These are phyloP conservation scores for Herminia tarsipennalis DNA, from an alignment of 2,888 invertebrate genomes.

Conservation along the genomic window DNA sequence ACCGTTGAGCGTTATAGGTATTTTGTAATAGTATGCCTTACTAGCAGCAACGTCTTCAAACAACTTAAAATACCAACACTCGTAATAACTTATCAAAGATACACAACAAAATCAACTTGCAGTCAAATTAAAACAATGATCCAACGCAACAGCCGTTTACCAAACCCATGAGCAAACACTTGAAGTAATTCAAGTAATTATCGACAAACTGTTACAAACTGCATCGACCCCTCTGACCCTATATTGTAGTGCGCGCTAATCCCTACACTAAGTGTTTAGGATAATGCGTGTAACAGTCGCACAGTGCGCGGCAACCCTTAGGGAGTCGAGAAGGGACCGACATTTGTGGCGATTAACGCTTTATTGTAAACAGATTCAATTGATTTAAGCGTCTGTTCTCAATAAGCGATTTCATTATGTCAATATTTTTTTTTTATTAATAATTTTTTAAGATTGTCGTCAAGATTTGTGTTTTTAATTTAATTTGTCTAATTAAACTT, in stretches of 20 bases:
- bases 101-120: not conserved
- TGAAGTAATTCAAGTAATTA: slow-evolving; percentile 33
- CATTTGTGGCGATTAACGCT: slow-evolving; percentile 41
- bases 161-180: slow-evolving; percentile 32
- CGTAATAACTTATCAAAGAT: no score
- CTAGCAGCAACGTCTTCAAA: no score
- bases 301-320: slow-evolving; percentile 28
- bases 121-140: not conserved
- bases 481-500: no score
- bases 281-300: slow-evolving; percentile 28
- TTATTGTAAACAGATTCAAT: slow-evolving; percentile 40
- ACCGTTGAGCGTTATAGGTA: no score
- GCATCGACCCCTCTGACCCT: slow-evolving; percentile 11
- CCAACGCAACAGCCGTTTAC: slow-evolving; percentile 25
- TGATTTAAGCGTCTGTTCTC: slow-evolving; percentile 33
- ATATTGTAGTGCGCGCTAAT: slow-evolving; percentile 30
- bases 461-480: no score
- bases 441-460: no score
- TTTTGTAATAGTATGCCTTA: no score
- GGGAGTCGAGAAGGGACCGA: slow-evolving; percentile 24
- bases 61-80: no score
- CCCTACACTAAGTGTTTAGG: slow-evolving; percentile 43
- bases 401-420: not conserved
- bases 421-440: not conserved
- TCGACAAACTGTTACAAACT: slow-evolving; percentile 36